Conservation (phyloP, 2,888 invertebrate species). For the Platycheirus albimanus region DNA sequence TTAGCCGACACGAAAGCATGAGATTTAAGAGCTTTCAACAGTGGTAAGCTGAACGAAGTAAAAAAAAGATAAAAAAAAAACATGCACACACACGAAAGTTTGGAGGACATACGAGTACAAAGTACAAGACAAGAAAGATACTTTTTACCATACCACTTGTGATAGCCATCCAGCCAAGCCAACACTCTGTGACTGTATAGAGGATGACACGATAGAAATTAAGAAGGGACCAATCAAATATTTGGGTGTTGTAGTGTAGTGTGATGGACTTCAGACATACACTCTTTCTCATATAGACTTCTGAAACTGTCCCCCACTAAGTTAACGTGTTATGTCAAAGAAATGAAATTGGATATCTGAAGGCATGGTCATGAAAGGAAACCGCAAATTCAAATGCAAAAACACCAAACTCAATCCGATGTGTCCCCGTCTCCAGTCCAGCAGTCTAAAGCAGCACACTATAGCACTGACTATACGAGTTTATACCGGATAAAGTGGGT, state of each 20-base stretch:
- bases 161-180: too few species aligned
- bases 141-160: too few species aligned
- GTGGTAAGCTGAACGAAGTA: conserved; percentile 58
- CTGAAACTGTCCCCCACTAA: conserved; percentile 3
- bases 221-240: conserved; percentile 50
- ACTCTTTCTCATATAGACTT: not conserved
- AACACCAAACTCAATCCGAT: conserved; percentile 5
- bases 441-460: not conserved
- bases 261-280: conserved; percentile 31
- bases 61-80: conserved; percentile 20
- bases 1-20: conserved; percentile 83
- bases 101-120: conserved; percentile 8
- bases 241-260: conserved; percentile 27
- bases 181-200: too few species aligned
- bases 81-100: not conserved
- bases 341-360: conserved; percentile 60
- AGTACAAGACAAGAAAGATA: too few species aligned
- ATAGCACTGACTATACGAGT: not conserved
- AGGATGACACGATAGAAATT: not conserved
- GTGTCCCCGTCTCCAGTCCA: too few species aligned
- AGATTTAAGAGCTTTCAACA: conserved; percentile 82
- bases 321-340: conserved; percentile 33
- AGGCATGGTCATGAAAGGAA: conserved; percentile 51
- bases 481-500: not conserved
- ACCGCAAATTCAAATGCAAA: conserved; percentile 58